Conservation (phyloP, 2,113 vertebrate genomes). For the Connochaetes taurinus region DNA sequence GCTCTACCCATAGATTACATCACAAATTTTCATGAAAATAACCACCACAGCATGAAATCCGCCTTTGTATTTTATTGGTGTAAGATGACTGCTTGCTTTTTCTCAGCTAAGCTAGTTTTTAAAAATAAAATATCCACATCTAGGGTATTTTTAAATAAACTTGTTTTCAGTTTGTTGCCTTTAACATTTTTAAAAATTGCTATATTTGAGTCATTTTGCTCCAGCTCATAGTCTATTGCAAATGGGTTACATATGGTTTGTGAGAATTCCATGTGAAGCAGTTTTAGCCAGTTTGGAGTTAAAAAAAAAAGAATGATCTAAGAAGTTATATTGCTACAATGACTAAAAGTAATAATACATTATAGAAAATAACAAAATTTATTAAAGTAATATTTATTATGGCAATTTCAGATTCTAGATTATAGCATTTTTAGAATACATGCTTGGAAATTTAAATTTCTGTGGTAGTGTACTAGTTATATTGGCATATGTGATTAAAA, state of each 20-base stretch:
- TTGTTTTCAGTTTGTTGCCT: not conserved
- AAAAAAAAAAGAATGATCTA: not conserved
- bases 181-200: not conserved
- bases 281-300: not conserved
- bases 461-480: not conserved
- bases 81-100: not conserved
- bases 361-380: not conserved
- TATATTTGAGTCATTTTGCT: not conserved
- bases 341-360: not conserved
- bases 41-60: not conserved
- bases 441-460: not conserved
- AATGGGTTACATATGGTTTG: not conserved
- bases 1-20: not conserved
- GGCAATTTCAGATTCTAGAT: not conserved
- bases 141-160: not conserved
- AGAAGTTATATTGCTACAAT: not conserved
- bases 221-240: not conserved
- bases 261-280: not conserved
- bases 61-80: not conserved
- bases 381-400: not conserved
- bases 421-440: not conserved
- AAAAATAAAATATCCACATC: not conserved
- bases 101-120: not conserved
- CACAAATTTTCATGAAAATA: not conserved
- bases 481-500: not conserved